Percentiles rank a stretch among this genome's conserved stretches.
phyloP scores from a whole-genome alignment of 1,140 invertebrate genomes.

The Drosophila santomea region DNA sequence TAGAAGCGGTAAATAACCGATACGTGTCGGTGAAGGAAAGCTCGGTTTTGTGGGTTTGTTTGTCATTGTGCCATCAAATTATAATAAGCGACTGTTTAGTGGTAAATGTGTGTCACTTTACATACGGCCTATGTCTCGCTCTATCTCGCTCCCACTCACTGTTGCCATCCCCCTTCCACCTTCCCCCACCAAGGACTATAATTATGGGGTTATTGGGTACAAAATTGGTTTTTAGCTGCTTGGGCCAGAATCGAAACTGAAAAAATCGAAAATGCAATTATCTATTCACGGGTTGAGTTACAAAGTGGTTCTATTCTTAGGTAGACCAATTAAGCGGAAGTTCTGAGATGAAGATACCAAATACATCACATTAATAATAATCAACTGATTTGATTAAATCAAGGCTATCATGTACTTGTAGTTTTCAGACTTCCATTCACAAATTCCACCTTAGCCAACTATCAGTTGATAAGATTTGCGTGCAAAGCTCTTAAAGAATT shows the following conservation, averaged over 20 bases:
- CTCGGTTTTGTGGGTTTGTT: slow-evolving; percentile 32
- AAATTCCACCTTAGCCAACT: slow-evolving; percentile 1
- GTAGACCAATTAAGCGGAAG: neutral
- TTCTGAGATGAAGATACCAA: neutral
- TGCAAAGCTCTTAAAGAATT: slow-evolving; percentile 6
- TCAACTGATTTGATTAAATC: neutral
- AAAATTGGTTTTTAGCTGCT: slow-evolving; percentile 5
- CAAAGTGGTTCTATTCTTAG: slow-evolving; percentile 14
- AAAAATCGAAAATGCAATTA: slow-evolving; percentile 64
- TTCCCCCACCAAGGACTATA: slow-evolving; percentile 25
- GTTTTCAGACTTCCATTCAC: slow-evolving; percentile 16
- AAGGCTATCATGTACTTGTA: neutral
- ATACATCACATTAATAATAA: neutral
- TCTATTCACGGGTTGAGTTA: slow-evolving; percentile 18
- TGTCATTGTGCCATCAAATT: slow-evolving; percentile 79
- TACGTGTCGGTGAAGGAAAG: slow-evolving; percentile 30
- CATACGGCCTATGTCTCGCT: slow-evolving; percentile 21
- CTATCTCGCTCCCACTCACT: slow-evolving; percentile 1
- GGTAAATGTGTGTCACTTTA: slow-evolving; percentile 79
- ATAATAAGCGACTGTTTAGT: slow-evolving; percentile 80
- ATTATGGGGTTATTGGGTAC: slow-evolving; percentile 31
- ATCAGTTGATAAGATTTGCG: slow-evolving; percentile 11
- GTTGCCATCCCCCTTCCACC: neutral
- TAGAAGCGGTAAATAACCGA: slow-evolving; percentile 22
- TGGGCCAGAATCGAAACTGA: slow-evolving; percentile 12